Evolutionary conservation across 1,140 invertebrate species (phyloP), one percentile per base, ranked within the genome.

Genomic region (Rhagoletis zephyria): DNA sequence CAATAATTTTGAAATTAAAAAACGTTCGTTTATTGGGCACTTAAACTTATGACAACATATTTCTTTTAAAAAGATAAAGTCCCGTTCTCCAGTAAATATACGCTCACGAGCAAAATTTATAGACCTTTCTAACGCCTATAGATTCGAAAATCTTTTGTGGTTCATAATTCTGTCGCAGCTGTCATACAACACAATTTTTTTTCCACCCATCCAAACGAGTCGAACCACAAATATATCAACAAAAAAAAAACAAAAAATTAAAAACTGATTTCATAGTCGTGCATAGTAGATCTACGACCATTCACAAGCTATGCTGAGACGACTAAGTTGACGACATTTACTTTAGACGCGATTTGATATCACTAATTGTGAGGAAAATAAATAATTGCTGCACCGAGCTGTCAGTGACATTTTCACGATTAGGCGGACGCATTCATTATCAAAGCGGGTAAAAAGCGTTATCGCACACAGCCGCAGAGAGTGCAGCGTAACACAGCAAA

Each of bases 281-380:
- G 48, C 7, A 3, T 51, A 48, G 12, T 77, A 51, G 70, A 5
- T 5, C 16, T 5, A 16, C 45, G 6, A 48, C 45, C 42, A 51
- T 48, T 45, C 45, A 48, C 10, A 77, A 48, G 48, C 30, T 30
- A 16, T 16, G 56, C 51, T 19, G 48, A 19, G 19, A 81, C 4
- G n/a, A 56, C 48, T 12, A 10, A 81, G 74, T 81, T 81, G 74
- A 56, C 48, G 45, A 77, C 70, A 77, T 77, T 51, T 77, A 56
- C 48, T 81, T 77, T 48, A 77, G 70, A 56, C 74, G 45, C 45
- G 4, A 81, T 81, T 56, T 56, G 74, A 81, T 81, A 81, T 51
- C 74, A 81, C 74, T 81, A 81, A 81, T 59, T 81, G 48, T 81
- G 74, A 81, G 48, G 74, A 81, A 81, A 81, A 59, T 81, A 81